Percentiles rank a stretch among this genome's conserved stretches.
Conservation (phyloP, 1,140 invertebrate species). For the Rhopalosiphum padi region DNA sequence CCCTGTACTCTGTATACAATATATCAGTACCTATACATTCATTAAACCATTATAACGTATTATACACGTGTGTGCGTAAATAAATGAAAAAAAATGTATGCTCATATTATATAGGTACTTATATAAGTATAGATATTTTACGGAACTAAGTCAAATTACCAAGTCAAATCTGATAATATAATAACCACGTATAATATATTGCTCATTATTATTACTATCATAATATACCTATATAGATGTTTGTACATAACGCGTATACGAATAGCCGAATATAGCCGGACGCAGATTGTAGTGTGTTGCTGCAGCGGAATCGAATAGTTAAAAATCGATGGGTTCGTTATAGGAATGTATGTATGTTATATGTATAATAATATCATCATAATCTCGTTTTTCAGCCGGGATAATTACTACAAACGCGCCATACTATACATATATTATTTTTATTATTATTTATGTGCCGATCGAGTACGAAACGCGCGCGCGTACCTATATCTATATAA, state of each 20-base stretch:
- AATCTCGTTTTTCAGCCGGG: slow-evolving; percentile 31
- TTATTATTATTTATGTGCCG: slow-evolving; percentile 10
- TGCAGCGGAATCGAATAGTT: slow-evolving; percentile 27
- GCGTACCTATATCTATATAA: background rate
- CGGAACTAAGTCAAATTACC: background rate
- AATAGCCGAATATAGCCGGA: background rate
- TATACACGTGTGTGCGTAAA: background rate
- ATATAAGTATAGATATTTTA: background rate
- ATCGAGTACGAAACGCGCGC: background rate
- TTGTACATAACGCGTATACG: background rate
- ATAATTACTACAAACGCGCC: slow-evolving; percentile 27
- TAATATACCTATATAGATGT: background rate
- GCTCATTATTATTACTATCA: slow-evolving; percentile 1
- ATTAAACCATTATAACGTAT: background rate
- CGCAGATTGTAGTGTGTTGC: background rate
- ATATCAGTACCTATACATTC: background rate
- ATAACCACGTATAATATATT: slow-evolving; percentile 40
- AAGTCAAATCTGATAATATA: slow-evolving; percentile 49
- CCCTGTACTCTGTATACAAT: background rate
- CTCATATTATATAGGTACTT: background rate
- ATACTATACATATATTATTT: background rate
- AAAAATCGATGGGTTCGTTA: slow-evolving; percentile 43
- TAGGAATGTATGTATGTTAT: background rate
- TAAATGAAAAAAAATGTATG: background rate
- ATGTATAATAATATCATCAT: slow-evolving; percentile 1